Evolutionary conservation across 2,888 invertebrate species (phyloP).

Genomic region (Acleris laterana): DNA sequence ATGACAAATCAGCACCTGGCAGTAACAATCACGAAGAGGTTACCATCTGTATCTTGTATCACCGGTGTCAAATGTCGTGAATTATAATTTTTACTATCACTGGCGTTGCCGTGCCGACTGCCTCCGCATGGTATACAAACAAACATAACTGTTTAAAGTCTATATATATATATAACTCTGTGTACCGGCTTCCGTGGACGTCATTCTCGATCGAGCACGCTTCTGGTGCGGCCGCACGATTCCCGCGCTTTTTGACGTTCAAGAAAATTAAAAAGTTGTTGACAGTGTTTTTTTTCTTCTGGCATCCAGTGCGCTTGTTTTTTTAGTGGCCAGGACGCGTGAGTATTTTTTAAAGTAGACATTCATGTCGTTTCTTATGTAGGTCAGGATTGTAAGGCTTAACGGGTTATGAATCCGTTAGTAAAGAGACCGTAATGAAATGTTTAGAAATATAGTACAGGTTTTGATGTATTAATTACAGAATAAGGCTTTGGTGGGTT

Average conservation of each 20-base stretch:
- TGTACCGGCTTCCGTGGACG: slow-evolving; percentile 73
- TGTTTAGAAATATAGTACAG: not conserved
- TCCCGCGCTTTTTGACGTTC: slow-evolving; percentile 62
- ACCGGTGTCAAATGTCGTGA: slow-evolving; percentile 9
- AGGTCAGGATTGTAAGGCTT: slow-evolving; percentile 61
- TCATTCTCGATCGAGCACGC: slow-evolving; percentile 71
- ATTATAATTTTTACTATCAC: slow-evolving; percentile 17
- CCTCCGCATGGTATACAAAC: slow-evolving; percentile 62
- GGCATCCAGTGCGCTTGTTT: slow-evolving; percentile 56
- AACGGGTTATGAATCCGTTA: slow-evolving; percentile 38
- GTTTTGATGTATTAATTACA: not conserved
- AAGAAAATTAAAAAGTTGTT: slow-evolving; percentile 51
- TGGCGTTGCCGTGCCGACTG: slow-evolving; percentile 46
- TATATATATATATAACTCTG: slow-evolving; percentile 71
- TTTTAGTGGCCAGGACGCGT: slow-evolving; percentile 58
- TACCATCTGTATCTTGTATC: slow-evolving; percentile 4
- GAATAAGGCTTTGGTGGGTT: not conserved
- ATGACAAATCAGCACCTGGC: slow-evolving; percentile 22
- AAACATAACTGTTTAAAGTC: slow-evolving; percentile 80
- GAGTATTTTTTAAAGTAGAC: slow-evolving; percentile 55
- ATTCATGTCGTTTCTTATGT: slow-evolving; percentile 48
- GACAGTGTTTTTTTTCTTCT: slow-evolving; percentile 23
- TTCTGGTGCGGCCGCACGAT: slow-evolving; percentile 62
- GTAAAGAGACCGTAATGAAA: not conserved
- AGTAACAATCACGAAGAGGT: slow-evolving; percentile 8